Evolutionary conservation across 2,888 invertebrate genomes (phyloP), one percentile per base, ranked within the genome.

Genomic region (Mystacides longicornis): DNA sequence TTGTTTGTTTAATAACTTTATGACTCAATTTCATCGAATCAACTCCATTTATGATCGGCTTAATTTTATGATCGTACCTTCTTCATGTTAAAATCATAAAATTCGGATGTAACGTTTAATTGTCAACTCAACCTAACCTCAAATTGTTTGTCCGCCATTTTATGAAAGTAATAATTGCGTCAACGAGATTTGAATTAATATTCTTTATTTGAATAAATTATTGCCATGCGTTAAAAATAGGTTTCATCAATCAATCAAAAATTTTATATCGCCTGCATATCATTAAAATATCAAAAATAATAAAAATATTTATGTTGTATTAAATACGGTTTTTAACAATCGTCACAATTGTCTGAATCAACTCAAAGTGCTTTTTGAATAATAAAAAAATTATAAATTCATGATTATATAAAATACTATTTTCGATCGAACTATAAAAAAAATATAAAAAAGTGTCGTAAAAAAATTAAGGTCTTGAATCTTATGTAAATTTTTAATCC

Each of bases 401-500:
- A 37, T n/a, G 46, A 54, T 27, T 46, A 50, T 56, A 51, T 56
- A 54, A 51, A 52, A 45, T 45, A 23, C 9, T 4, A 37, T 37
- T 21, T 18, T 47, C 20, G 9, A n/a, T 23, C 47, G 23, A 21
- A 56, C n/a, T n/a, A n/a, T 52, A 55, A 55, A 54, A 56, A 55
- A 46, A 45, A 11, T 27, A 43, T 22, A 22, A 16, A 51, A 31
- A 55, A 52, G 47, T 19, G 54, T 23, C 43, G 50, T 27, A 55
- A 52, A 56, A 54, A 51, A 51, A 51, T 23, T 46, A 33, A 23
- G 50, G 16, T 49, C n/a, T 23, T 23, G 43, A 23, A 49, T 55
- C 57, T 54, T 60, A 60, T 60, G 58, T 49, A 56, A 60, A 58
- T 60, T 60, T 58, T 60, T 58, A 60, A 58, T 58, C 60, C 54